These are phyloP conservation scores for Pterobdella sp. DNA, from an alignment of 2,888 invertebrate species.

Conservation along the genomic window DNA sequence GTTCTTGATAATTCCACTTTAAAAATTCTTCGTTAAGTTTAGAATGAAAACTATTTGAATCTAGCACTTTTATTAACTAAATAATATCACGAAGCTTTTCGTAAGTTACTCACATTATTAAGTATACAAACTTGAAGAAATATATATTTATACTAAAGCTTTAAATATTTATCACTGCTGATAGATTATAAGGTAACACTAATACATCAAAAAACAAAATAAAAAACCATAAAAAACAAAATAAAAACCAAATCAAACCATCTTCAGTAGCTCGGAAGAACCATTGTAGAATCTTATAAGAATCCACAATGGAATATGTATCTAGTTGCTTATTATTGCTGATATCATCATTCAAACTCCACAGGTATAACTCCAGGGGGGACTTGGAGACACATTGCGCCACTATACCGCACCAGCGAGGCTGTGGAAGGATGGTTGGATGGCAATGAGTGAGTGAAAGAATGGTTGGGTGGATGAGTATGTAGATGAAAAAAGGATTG, in stretches of 20 bases:
- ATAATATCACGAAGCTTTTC: too few species aligned
- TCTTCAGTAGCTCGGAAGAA: background rate
- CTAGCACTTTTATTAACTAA: too few species aligned
- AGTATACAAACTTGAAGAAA: too few species aligned
- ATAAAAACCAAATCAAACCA: too few species aligned
- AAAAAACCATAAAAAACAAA: background rate
- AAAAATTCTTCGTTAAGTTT: too few species aligned
- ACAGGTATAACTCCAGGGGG: background rate
- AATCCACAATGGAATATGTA: background rate
- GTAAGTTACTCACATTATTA: too few species aligned
- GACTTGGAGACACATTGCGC: conserved; percentile 8
- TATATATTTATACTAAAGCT: too few species aligned
- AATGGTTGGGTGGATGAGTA: background rate
- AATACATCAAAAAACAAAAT: background rate
- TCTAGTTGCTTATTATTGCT: background rate
- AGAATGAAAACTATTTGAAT: too few species aligned
- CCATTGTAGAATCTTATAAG: conserved; percentile 2
- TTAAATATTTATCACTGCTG: too few species aligned
- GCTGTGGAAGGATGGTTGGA: background rate
- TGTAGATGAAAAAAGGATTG: background rate
- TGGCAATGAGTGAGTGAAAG: background rate
- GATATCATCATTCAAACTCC: background rate
- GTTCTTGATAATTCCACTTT: too few species aligned
- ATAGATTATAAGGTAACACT: too few species aligned
- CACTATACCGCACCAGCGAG: conserved; percentile 1